Evolutionary conservation across 2,888 invertebrate species (phyloP), one percentile per base, ranked within the genome.

Genomic region (Argyresthia albistria): DNA sequence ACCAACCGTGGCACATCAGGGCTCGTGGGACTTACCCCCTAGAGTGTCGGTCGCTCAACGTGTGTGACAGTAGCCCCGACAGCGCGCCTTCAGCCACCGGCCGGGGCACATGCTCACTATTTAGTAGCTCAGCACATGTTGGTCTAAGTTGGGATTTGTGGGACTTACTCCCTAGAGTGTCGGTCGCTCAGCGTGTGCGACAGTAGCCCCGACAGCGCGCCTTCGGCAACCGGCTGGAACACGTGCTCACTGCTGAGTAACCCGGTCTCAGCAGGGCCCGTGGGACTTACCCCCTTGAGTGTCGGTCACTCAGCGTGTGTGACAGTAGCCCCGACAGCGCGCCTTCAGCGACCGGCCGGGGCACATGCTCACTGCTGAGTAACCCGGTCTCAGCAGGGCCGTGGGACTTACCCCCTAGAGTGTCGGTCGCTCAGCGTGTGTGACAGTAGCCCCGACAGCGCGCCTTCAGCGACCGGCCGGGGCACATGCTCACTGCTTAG

Each of bases 151-250:
- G 25, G 25, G 25, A 6, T 6, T 25, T 6, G 25, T 25, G 25
- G 25, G 25, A 25, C 25, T 25, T 49, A 11, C 51, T 11, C 43
- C 42, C 35, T 9, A 25, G 36, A 48, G 14, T 45, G 93, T 0
- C 95, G 92, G 69, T 96, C 95, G 11, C 91, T 91, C 0, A 98
- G 84, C 0, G 95, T 95, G 60, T 95, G 94, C 0, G 93, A 89
- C 11, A 98, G 84, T 67, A 95, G 91, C 60, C 96, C 96, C 51
- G 94, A 92, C 1, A 97, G 74, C 57, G 95, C 94, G 0, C 93
- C 92, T 59, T 97, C 96, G 64, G 96, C 95, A n/a, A 97, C 88
- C 0, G 95, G 93, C 0, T 97, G 93, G 0, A 98, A 98, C 2
- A 98, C 89, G 60, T 93, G 90, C 55, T 94, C 92, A 0, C 96